These are phyloP conservation scores for Gonioctena quinquepunctata DNA, from an alignment of 1,140 invertebrate genomes.

Conservation along the genomic window DNA sequence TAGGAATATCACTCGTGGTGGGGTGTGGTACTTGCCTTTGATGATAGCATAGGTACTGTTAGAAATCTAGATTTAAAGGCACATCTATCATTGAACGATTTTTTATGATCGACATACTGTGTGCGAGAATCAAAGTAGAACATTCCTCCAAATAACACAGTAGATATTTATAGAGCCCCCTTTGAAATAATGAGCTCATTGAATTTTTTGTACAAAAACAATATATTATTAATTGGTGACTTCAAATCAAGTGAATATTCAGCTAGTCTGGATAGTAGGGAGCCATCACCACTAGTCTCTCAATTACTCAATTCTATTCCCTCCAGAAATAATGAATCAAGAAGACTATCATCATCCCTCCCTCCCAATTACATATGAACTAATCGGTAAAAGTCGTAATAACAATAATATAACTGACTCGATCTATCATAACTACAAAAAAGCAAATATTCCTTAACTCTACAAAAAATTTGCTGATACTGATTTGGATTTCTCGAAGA, in stretches of 20 bases:
- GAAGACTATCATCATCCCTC: background rate
- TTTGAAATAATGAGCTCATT: background rate
- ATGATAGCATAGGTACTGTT: background rate
- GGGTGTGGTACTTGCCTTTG: background rate
- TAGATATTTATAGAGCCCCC: background rate
- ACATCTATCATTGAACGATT: background rate
- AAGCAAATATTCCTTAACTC: background rate
- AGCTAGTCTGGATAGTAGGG: background rate
- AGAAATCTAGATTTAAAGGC: background rate
- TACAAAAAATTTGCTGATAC: background rate
- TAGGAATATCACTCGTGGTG: background rate
- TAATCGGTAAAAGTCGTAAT: background rate
- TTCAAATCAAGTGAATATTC: background rate
- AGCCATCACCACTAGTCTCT: background rate
- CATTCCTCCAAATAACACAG: no score
- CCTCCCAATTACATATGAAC: background rate
- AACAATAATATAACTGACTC: background rate
- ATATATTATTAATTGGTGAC: no score
- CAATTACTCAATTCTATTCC: background rate
- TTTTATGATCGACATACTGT: background rate
- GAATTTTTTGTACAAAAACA: no score
- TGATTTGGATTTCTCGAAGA: background rate
- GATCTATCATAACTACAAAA: background rate
- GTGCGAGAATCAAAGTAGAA: background rate
- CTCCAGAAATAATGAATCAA: background rate